Evolutionary conservation across 2,797 vertebrate genomes (phyloP).

Genomic region (Ceyx erithaca): DNA sequence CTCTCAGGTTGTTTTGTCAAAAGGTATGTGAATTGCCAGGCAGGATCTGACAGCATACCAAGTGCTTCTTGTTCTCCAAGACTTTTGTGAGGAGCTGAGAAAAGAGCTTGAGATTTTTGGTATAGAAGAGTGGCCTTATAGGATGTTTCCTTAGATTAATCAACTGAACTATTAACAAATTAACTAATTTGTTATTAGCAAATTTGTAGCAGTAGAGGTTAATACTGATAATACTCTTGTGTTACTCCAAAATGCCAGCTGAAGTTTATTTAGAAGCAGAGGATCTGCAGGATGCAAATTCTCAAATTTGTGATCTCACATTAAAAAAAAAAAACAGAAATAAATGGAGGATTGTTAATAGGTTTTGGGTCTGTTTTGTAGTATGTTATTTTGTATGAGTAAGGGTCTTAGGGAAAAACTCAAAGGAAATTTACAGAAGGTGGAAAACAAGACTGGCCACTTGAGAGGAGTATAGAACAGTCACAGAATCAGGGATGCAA

Average conservation of each 20-base stretch:
- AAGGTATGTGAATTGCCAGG: not conserved
- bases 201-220: not conserved
- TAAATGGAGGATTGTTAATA: not conserved
- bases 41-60: not conserved
- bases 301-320: not conserved
- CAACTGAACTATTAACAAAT: not conserved
- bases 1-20: not conserved
- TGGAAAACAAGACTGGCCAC: too few relatives aligned
- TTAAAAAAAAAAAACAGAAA: not conserved
- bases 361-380: not conserved
- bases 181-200: not conserved
- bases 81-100: not conserved
- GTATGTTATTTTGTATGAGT: not conserved
- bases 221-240: not conserved
- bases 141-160: not conserved
- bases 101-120: not conserved
- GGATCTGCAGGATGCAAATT: not conserved
- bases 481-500: too few relatives aligned
- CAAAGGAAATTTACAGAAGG: too few relatives aligned
- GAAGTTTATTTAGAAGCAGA: not conserved
- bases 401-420: too few relatives aligned
- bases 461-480: too few relatives aligned
- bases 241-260: not conserved
- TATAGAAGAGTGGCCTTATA: not conserved
- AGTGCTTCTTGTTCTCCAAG: not conserved